Base-by-base conservation (phyloP, 1,140 invertebrate genomes). In the Drosophila nigrodunni region DNA sequence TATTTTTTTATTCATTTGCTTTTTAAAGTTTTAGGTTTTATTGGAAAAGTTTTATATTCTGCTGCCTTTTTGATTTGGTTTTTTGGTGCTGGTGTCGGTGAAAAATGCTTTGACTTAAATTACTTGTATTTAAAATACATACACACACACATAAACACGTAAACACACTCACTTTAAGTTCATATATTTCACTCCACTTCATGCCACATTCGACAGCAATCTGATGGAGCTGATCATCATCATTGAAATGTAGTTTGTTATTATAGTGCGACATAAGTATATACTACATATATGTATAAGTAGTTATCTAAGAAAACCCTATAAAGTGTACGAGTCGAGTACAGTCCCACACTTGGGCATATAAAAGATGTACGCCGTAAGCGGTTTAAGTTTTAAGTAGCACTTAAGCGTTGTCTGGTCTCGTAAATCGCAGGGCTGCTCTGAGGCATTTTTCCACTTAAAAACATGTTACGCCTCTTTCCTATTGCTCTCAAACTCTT, bases 351-450 rank as follows among this genome's bases (percentile, higher is more conserved):
- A 72, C 66, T 25, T 34, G 57, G 30, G 13, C 47, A 47, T 70
- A 78, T 79, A 55, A 65, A 77, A 65, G 50, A 67, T 60, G 58
- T 87, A 78, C 60, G 85, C 83, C 85, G 69, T 74, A 74, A 88
- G 83, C 85, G 68, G 67, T 83, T 87, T 89, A 87, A 88, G 83
- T 87, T 87, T 88, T 88, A 87, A 83, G 85, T 87, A 87, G 77
- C 83, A 87, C 85, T 87, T 87, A 80, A 88, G 83, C 77, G 73
- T 72, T 88, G 55, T 80, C 82, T 89, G 85, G 70, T 80, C 80
- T 80, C 83, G 66, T 88, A 88, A 88, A 88, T 87, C 83, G 80
- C 80, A 77, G 69, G n/a, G 21, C 60, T 61, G 57, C 72, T 60
- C 68, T 64, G 47, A 79, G 71, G 76, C 80, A 52, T 79, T 79